Percentiles rank a stretch among this genome's conserved stretches.
Evolutionary conservation across 1,140 invertebrate genomes (phyloP).

Genomic region (Maniola jurtina): DNA sequence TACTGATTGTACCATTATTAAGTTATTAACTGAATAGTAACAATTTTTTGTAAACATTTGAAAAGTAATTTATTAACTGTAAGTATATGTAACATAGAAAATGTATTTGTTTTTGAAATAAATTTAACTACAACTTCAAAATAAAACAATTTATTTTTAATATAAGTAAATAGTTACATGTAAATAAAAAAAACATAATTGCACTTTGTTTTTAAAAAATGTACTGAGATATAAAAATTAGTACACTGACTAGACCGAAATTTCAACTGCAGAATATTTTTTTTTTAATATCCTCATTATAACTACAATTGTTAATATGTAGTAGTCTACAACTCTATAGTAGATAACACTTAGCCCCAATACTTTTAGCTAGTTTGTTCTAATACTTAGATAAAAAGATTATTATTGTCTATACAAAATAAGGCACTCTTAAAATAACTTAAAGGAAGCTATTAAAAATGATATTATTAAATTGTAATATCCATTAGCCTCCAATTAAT

Average conservation of each 20-base stretch:
- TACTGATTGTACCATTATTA: conserved; percentile 36
- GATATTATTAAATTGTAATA: not conserved
- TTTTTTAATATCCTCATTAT: too few relatives aligned
- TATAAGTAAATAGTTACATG: not conserved
- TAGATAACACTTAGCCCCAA: too few relatives aligned
- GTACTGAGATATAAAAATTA: not conserved
- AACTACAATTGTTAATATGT: too few relatives aligned
- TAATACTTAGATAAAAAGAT: not conserved
- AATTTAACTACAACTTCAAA: not conserved
- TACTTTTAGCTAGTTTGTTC: too few relatives aligned
- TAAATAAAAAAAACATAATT: not conserved
- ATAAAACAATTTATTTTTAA: too few relatives aligned
- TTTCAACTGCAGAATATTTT: not conserved
- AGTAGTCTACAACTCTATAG: too few relatives aligned
- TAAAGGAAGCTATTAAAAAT: not conserved
- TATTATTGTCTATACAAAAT: conserved; percentile 1
- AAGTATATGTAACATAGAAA: not conserved
- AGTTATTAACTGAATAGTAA: not conserved
- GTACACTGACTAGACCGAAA: not conserved
- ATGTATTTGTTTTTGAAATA: not conserved
- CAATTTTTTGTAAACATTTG: not conserved
- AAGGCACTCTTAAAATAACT: not conserved
- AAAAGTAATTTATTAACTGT: not conserved
- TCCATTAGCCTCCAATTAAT: not conserved
- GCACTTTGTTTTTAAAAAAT: not conserved